A percentile compares a stretch with the other conserved stretches of the same genome.
phyloP scores from a whole-genome alignment of 1,140 invertebrate species.

The Philaenus spumarius region DNA sequence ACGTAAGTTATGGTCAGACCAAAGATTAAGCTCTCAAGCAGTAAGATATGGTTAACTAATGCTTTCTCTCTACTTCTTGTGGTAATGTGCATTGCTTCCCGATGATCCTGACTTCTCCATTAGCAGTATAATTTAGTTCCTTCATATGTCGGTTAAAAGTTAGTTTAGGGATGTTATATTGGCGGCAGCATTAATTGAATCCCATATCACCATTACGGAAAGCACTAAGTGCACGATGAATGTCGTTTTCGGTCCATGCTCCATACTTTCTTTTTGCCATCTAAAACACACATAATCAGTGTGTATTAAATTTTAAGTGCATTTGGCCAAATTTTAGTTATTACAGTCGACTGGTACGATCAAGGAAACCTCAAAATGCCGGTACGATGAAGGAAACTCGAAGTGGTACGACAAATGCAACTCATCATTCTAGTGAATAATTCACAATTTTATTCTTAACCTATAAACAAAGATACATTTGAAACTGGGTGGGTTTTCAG shows the following conservation, averaged over 20 bases:
- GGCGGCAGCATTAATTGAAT: not conserved
- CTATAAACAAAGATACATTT: too few relatives aligned
- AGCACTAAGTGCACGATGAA: not conserved
- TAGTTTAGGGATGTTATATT: not conserved
- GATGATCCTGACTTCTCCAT: not conserved
- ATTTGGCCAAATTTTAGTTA: not conserved
- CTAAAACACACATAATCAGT: not conserved
- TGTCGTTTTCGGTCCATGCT: not conserved
- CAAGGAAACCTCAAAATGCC: not conserved
- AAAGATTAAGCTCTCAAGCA: not conserved
- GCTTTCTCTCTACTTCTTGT: not conserved
- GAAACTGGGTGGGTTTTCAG: too few relatives aligned
- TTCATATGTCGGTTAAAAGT: not conserved
- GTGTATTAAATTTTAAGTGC: not conserved
- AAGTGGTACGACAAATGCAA: too few relatives aligned
- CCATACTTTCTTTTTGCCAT: conserved; percentile 1
- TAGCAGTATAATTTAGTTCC: not conserved
- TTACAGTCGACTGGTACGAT: not conserved
- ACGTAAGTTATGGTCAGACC: not conserved
- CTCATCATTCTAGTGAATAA: too few relatives aligned
- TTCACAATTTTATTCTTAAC: too few relatives aligned
- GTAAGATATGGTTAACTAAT: not conserved
- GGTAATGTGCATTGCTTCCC: not conserved
- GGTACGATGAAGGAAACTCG: not conserved
- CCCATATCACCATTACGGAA: not conserved